Conservation (phyloP, 2,113 vertebrate genomes). For the Strix aluco region DNA sequence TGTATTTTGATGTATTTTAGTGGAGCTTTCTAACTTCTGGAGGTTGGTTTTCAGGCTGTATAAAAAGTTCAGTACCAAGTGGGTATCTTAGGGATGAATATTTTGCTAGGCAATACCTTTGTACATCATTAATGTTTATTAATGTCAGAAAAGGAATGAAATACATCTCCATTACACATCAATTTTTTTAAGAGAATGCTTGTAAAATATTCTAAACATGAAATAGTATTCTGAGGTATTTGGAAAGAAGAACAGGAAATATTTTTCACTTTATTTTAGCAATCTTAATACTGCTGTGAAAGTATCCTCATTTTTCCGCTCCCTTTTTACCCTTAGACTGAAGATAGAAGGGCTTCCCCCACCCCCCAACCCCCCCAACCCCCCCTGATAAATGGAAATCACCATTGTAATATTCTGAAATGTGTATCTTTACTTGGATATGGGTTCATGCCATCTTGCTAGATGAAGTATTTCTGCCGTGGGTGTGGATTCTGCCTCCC, state of each 20-base stretch:
- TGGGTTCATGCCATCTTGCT: accelerated
- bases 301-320: background rate
- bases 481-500: background rate
- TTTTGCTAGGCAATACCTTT: background rate
- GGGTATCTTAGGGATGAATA: background rate
- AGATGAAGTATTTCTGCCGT: background rate
- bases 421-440: background rate
- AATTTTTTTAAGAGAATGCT: background rate
- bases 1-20: background rate
- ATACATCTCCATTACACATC: background rate
- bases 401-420: background rate
- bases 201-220: conserved; percentile 23
- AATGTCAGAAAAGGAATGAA: background rate
- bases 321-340: conserved; percentile 13
- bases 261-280: conserved; percentile 12
- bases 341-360: background rate
- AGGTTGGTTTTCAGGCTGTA: background rate
- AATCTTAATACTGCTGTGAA: background rate
- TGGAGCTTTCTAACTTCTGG: background rate
- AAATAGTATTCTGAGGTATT: background rate
- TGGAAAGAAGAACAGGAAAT: conserved; percentile 33
- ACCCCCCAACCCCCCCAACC: accelerated
- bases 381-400: background rate
- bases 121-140: background rate
- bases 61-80: background rate